Evolutionary conservation across 2,113 vertebrate species (phyloP).

Genomic region (Plotosus lineatus): DNA sequence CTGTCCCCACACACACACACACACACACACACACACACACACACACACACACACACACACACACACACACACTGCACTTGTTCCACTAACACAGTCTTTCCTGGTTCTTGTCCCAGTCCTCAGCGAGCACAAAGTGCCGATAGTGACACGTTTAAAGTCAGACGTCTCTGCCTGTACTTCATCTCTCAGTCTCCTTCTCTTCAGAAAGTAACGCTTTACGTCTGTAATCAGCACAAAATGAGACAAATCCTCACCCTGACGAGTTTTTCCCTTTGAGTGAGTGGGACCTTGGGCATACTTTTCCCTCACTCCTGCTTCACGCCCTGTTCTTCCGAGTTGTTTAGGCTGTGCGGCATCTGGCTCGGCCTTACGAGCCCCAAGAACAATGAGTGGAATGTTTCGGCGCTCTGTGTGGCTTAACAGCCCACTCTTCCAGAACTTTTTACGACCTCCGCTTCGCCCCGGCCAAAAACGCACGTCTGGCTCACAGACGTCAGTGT

Average conservation of each 20-base stretch:
- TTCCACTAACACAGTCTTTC: slow-evolving; percentile 74
- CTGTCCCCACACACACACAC: slow-evolving; percentile 21
- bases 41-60: slow-evolving; percentile 5
- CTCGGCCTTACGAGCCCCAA: slow-evolving; percentile 68
- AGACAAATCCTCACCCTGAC: slow-evolving; percentile 19
- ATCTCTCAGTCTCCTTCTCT: background rate
- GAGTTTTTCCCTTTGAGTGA: background rate
- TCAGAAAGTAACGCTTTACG: background rate
- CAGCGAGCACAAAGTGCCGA: slow-evolving; percentile 48
- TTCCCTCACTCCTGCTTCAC: slow-evolving; percentile 5
- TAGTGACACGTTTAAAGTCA: slow-evolving; percentile 52
- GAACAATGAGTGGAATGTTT: slow-evolving; percentile 80
- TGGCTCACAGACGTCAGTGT: slow-evolving; percentile 42
- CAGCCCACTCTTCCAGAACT: slow-evolving; percentile 60
- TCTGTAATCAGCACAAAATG: slow-evolving; percentile 5
- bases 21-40: slow-evolving; percentile 25
- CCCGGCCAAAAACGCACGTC: slow-evolving; percentile 32
- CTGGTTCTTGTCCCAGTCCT: slow-evolving; percentile 63
- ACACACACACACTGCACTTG: slow-evolving; percentile 55
- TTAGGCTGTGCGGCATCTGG: slow-evolving; percentile 49
- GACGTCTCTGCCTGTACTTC: slow-evolving; percentile 23
- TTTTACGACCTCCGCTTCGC: slow-evolving; percentile 64
- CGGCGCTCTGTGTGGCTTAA: slow-evolving; percentile 60
- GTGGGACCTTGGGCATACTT: slow-evolving; percentile 19
- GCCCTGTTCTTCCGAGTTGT: slow-evolving; percentile 40